phyloP scores from a whole-genome alignment of 2,113 vertebrate genomes.

The Amazona guildingii region DNA sequence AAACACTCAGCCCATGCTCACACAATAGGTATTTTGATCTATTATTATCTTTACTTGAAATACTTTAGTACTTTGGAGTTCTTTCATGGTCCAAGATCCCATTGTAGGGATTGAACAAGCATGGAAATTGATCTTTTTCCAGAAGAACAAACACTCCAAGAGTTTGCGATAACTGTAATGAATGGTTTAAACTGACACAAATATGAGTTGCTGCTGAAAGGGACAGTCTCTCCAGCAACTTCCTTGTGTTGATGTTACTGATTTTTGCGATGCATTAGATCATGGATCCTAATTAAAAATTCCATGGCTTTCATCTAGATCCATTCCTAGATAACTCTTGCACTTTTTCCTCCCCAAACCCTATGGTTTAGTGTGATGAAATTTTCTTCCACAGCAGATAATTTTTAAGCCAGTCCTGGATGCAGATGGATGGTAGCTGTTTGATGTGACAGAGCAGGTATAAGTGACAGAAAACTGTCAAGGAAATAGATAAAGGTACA shows the following conservation, averaged over 20 bases:
- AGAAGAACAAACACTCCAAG: neutral
- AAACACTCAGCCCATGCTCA: neutral
- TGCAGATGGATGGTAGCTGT: neutral
- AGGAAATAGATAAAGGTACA: neutral
- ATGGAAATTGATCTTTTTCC: neutral
- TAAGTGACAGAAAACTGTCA: neutral
- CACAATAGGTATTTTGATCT: neutral
- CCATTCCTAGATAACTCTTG: neutral
- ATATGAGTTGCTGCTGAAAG: neutral
- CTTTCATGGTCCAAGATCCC: neutral
- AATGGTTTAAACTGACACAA: neutral
- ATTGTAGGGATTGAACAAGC: neutral
- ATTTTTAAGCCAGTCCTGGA: neutral
- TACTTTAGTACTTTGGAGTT: neutral
- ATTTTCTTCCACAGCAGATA: constrained; percentile 1
- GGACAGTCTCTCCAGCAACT: neutral
- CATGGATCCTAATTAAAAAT: neutral
- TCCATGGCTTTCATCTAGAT: neutral
- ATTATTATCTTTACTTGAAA: neutral
- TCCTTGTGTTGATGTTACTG: neutral
- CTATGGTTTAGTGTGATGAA: neutral
- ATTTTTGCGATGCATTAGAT: neutral
- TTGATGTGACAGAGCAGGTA: neutral
- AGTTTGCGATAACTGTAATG: neutral
- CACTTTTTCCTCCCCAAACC: neutral